These are phyloP conservation scores for Platynereis dumerilii DNA, from an alignment of 2,888 invertebrate species.

Conservation along the genomic window DNA sequence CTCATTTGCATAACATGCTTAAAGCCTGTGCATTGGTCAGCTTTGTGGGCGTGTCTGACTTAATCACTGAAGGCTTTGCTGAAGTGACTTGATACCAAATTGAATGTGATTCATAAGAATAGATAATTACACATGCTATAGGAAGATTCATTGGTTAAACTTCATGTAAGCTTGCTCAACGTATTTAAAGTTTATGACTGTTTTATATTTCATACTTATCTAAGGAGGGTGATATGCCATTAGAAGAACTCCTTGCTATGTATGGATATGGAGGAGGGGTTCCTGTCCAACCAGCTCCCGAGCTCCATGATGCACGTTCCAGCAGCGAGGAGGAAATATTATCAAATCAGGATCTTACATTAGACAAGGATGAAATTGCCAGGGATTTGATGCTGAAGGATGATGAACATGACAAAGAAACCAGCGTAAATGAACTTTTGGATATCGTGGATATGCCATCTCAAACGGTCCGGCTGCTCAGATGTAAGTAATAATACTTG, in stretches of 20 bases:
- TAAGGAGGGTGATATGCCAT: slow-evolving; percentile 94
- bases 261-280: slow-evolving; percentile 72
- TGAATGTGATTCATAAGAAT: no score
- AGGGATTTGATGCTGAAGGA: slow-evolving; percentile 42
- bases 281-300: slow-evolving; percentile 18
- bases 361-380: slow-evolving; percentile 62
- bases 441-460: slow-evolving; percentile 55
- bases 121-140: no score
- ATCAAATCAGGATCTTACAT: slow-evolving; percentile 64
- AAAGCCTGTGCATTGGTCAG: no score
- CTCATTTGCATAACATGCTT: no score
- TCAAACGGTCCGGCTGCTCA: slow-evolving; percentile 67
- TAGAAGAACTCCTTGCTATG: slow-evolving; percentile 88
- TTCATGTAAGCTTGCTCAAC: no score
- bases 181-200: no score
- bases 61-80: no score
- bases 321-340: slow-evolving; percentile 64
- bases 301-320: slow-evolving; percentile 51
- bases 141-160: no score
- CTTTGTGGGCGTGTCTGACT: no score
- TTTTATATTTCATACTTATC: no score
- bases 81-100: no score
- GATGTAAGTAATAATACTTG: slow-evolving; percentile 72
- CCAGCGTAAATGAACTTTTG: slow-evolving; percentile 56
- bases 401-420: slow-evolving; percentile 59